phyloP scores from a whole-genome alignment of 2,113 vertebrate genomes.

The Laticauda laticaudata region DNA sequence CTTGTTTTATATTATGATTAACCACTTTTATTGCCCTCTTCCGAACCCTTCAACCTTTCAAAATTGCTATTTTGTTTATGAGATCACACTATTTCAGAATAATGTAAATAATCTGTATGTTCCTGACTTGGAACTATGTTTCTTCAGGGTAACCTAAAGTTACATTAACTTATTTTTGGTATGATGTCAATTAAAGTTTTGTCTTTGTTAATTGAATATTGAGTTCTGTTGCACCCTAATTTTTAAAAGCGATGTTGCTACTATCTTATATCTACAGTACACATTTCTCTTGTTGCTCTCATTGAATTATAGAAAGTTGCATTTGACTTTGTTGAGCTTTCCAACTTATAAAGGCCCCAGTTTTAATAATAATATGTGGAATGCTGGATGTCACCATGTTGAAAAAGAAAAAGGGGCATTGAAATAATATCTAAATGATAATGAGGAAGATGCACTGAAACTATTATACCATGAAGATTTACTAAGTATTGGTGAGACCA shows the following conservation, averaged over 20 bases:
- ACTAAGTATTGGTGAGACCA: neutral
- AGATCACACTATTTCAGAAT: neutral
- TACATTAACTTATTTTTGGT: neutral
- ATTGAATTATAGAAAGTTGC: neutral
- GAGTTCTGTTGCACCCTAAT: neutral
- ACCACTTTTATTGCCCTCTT: neutral
- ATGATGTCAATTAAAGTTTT: neutral
- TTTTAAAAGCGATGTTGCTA: neutral
- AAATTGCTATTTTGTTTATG: neutral
- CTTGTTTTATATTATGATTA: neutral
- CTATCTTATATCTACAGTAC: neutral
- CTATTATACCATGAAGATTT: neutral
- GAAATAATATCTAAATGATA: neutral
- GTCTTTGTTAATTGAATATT: neutral
- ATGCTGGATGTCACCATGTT: neutral
- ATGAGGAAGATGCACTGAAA: neutral
- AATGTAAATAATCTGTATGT: neutral
- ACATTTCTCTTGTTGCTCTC: neutral
- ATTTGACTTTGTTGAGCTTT: neutral
- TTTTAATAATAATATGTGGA: neutral
- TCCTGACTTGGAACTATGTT: neutral
- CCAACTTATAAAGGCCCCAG: neutral
- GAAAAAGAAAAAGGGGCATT: neutral
- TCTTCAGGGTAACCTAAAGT: neutral
- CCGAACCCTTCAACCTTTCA: neutral